Base-by-base conservation (phyloP, 2,113 vertebrate species). In the Sinocyclocheilus rhinocerous region DNA sequence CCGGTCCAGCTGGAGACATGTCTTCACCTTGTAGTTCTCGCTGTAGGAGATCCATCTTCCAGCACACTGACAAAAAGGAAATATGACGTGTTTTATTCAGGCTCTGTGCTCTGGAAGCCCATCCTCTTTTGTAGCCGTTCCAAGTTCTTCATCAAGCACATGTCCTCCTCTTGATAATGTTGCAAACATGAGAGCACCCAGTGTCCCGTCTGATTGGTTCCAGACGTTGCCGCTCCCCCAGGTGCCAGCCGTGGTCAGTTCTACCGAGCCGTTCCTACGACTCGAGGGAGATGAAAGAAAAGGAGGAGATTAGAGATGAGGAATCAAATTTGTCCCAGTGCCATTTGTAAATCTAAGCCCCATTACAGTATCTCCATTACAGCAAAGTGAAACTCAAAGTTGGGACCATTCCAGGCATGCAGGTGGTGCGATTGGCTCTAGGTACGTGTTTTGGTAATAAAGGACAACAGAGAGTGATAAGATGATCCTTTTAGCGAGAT, bases 261-360 rank as follows among this genome's bases (percentile, higher is more conserved):
- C 89, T 89, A 90, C 88, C 45, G 78, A 67, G 75, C 42, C 29
- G 33, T 90, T 90, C 87, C 87, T 45, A 36, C 76, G 90, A 90
- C 81, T 86, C 89, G 93, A 52, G 63, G 81, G 83, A 87, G 91
- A 91, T 93, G 89, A 93, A 93, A 93, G 90, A 65, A 50, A 59
- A 91, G 86, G 76, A 89, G 89, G 83, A 88, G 91, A 87, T 65
- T 52, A 89, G 87, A 87, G 88, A 90, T 80, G 84, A 90, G 90
- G 86, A 92, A 89, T 90, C 84, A 87, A 75, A 73, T 91, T 92
- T 93, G 88, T 93, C 84, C 52, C 72, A 2, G 83, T 91, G 87
- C 87, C 90, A 90, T 89, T 81, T 55, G 33, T 90, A 88, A 92
- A 88, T 90, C 83, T 89, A 90, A 93, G 91, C 91, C 86, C 63